A percentile compares a stretch with the other conserved stretches of the same genome.
These are phyloP conservation scores for Eolophus roseicapilla DNA, from an alignment of 2,113 vertebrate species.

Conservation along the genomic window DNA sequence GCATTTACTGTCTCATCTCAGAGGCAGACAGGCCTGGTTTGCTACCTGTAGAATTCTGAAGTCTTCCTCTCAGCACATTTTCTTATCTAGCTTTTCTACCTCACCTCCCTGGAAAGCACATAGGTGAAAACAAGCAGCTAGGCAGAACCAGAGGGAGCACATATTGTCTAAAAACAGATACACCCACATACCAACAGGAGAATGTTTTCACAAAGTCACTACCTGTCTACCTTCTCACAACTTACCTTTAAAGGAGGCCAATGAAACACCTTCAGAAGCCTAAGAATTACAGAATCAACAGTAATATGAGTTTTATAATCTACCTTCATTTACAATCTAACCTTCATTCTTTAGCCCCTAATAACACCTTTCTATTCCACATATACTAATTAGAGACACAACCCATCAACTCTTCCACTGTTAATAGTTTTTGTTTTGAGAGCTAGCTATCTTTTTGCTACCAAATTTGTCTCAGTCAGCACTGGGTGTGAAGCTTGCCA, in stretches of 20 bases:
- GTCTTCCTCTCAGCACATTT: neutral
- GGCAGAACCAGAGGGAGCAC: neutral
- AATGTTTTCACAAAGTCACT: neutral
- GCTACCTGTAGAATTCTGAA: neutral
- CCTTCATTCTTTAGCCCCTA: neutral
- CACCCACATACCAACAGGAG: neutral
- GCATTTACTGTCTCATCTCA: neutral
- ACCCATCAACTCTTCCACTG: neutral
- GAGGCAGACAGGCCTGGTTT: neutral
- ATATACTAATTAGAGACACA: neutral
- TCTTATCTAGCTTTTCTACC: neutral
- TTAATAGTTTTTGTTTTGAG: neutral
- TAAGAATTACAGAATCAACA: neutral
- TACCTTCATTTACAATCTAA: too few species aligned
- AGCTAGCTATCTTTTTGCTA: neutral
- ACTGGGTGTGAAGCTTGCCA: neutral
- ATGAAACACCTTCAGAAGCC: neutral
- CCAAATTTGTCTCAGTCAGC: neutral
- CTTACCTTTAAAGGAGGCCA: neutral
- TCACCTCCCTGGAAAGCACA: neutral
- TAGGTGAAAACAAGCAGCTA: neutral
- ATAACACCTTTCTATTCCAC: neutral
- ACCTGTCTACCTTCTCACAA: neutral
- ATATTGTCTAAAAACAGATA: neutral
- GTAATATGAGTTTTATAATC: neutral